phyloP scores from a whole-genome alignment of 2,888 invertebrate genomes.

The Tiliacea aurago region DNA sequence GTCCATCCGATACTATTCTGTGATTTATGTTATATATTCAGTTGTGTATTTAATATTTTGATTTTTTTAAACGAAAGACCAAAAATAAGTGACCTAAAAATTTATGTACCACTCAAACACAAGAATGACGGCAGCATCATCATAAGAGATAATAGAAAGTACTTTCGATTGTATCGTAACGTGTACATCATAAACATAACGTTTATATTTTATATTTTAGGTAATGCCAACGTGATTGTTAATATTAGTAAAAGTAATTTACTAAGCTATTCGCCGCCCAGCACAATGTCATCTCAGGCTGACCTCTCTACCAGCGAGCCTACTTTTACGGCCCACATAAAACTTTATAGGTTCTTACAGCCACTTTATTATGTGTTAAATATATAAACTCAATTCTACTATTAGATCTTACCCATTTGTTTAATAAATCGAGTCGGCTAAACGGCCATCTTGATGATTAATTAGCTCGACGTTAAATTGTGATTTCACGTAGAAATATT shows the following conservation, averaged over 20 bases:
- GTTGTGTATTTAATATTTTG: slow-evolving; percentile 3
- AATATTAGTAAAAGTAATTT: slow-evolving; percentile 68
- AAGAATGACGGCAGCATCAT: slow-evolving; percentile 10
- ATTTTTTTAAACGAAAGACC: neutral
- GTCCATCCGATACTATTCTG: slow-evolving; percentile 49
- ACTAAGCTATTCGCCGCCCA: slow-evolving; percentile 65
- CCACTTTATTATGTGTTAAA: slow-evolving; percentile 77
- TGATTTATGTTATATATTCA: slow-evolving; percentile 49
- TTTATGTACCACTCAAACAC: slow-evolving; percentile 7
- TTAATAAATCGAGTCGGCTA: slow-evolving; percentile 64
- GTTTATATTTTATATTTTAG: slow-evolving; percentile 41
- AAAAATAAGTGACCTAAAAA: neutral
- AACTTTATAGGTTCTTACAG: slow-evolving; percentile 76
- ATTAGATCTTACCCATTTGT: slow-evolving; percentile 69
- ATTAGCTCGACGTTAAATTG: slow-evolving; percentile 56
- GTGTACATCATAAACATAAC: slow-evolving; percentile 42
- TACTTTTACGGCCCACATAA: slow-evolving; percentile 76
- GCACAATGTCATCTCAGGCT: slow-evolving; percentile 72
- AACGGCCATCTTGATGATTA: slow-evolving; percentile 50
- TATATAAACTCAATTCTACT: slow-evolving; percentile 71
- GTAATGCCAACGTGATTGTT: slow-evolving; percentile 58
- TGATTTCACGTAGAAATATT: slow-evolving; percentile 52
- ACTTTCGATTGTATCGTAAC: slow-evolving; percentile 41
- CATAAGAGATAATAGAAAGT: slow-evolving; percentile 19
- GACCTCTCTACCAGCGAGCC: slow-evolving; percentile 69